These are phyloP conservation scores for Dasyurus viverrinus DNA, from an alignment of 2,113 vertebrate genomes.

Conservation along the genomic window DNA sequence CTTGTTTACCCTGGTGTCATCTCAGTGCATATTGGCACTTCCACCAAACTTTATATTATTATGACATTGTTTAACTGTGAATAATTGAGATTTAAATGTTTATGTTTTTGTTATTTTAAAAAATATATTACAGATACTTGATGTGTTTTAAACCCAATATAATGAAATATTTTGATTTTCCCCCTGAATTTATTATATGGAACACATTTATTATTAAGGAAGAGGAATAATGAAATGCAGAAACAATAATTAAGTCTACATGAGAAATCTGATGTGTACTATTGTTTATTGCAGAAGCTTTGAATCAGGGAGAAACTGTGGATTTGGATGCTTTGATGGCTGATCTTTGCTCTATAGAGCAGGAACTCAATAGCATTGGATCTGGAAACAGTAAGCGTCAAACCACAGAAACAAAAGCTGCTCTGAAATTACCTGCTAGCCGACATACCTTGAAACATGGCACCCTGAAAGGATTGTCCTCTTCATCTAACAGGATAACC, in stretches of 20 bases:
- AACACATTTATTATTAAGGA: not conserved
- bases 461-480: slow-evolving; percentile 86
- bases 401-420: slow-evolving; percentile 85
- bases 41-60: not conserved
- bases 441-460: slow-evolving; percentile 88
- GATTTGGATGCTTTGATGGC: slow-evolving; percentile 99
- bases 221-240: slow-evolving; percentile 29
- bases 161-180: slow-evolving; percentile 46
- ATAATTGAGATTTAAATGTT: not conserved
- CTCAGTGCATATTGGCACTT: not conserved
- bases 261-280: not conserved
- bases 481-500: slow-evolving; percentile 80
- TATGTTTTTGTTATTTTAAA: not conserved
- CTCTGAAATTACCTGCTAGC: slow-evolving; percentile 85
- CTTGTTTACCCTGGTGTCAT: not conserved
- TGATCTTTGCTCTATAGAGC: slow-evolving; percentile 97
- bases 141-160: slow-evolving; percentile 3
- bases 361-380: slow-evolving; percentile 95
- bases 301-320: slow-evolving; percentile 96
- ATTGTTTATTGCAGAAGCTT: slow-evolving; percentile 90
- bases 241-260: slow-evolving; percentile 15
- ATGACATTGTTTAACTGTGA: not conserved
- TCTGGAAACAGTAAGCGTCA: slow-evolving; percentile 90
- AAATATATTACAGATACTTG: slow-evolving; percentile 30
- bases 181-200: not conserved